Evolutionary conservation across 2,113 vertebrate genomes (phyloP).

Genomic region (Xyliphius kryptos): DNA sequence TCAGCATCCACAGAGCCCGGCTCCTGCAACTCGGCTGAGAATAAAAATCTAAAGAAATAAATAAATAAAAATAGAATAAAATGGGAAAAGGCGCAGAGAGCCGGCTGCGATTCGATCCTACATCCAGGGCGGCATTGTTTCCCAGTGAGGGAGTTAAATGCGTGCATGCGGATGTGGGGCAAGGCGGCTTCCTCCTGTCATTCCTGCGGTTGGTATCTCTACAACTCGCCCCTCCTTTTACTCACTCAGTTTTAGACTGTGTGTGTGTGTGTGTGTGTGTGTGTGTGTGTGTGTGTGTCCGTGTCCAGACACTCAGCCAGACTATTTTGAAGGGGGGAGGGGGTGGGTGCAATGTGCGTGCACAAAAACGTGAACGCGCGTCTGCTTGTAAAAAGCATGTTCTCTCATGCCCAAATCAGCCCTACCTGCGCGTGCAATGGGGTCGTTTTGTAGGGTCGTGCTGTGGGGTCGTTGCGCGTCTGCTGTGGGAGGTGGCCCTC

Average conservation of each 20-base stretch:
- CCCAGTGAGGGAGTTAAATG: constrained; percentile 24
- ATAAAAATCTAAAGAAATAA: no score
- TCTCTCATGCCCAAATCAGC: no score
- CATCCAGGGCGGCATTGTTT: constrained; percentile 28
- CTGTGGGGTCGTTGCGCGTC: no score
- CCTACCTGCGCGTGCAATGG: no score
- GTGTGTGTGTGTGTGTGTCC: constrained; percentile 28
- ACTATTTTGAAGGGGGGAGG: no score
- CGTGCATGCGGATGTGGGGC: constrained; percentile 35
- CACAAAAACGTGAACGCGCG: constrained; percentile 18
- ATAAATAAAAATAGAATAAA: no score
- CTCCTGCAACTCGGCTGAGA: not conserved
- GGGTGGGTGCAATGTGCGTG: constrained; percentile 11
- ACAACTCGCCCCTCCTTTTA: constrained; percentile 31
- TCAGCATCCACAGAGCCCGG: no score
- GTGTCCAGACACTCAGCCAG: constrained; percentile 32
- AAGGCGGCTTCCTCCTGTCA: constrained; percentile 37
- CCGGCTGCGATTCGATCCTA: no score
- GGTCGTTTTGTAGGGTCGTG: no score
- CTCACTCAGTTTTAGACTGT: constrained; percentile 28
- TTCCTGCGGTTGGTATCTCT: constrained; percentile 35
- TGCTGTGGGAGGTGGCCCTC: no score
- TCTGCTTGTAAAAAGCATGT: no score
- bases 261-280: constrained; percentile 24
- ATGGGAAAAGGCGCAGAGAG: no score